Base-by-base conservation (phyloP, 2,888 invertebrate species). In the Cryptus armator region DNA sequence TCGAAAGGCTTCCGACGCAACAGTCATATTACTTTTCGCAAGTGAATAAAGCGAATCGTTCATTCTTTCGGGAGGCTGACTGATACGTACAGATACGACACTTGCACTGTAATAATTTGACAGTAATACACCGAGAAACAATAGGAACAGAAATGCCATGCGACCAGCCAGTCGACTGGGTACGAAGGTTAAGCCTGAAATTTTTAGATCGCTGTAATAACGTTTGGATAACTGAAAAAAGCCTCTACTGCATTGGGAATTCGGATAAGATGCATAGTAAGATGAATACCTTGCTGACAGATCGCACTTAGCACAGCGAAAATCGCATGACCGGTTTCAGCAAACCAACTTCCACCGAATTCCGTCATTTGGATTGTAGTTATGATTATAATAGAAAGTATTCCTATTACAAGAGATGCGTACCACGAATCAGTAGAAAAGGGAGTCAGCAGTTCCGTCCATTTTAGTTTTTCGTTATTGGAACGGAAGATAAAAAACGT, bases 31-130 rank as follows among this genome's bases (percentile, higher is more conserved):
- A 46, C 90, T 89, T 19, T 89, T 87, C 0, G 89, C 87, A 4
- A 93, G 88, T 16, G 91, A 88, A 3, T 88, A 89, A 1, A 93
- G 86, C 0, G 92, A 92, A 86, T 93, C 92, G 67, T 93, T 92
- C 86, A 92, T 91, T 87, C 91, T 92, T 2, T 90, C 90, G 3
- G 92, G 87, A 1, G 93, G 92, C 53, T 91, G 88, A 78, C 89
- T 91, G 12, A 93, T 85, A 59, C 92, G 90, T 9, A 90, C 90
- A 0, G 93, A 92, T 7, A 93, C 92, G 3, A 93, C 89, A 75
- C 91, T 91, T 3, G 89, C 92, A 1, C 92, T 90, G 72, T 93
- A 93, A 78, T 92, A 93, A 84, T 92, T 92, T 44, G 90, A 92
- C 51, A 92, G 87, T 16, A 93, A 84, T 72, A 91, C 88, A 29